Evolutionary conservation across 2,797 vertebrate genomes (phyloP).

Genomic region (Linurgus olivaceus): DNA sequence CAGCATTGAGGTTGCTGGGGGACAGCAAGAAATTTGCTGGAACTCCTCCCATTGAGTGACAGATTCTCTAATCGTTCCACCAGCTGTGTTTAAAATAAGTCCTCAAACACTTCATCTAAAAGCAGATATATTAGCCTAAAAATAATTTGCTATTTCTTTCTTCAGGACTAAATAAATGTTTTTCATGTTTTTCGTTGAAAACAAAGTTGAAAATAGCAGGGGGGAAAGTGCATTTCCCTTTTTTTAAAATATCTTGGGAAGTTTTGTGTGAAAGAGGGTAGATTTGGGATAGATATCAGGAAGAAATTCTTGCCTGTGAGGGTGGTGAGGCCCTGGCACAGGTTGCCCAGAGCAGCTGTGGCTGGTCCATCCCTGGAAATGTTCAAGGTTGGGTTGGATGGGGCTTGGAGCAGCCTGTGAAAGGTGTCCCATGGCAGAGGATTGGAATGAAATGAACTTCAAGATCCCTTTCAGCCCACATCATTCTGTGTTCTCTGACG

Average conservation of each 20-base stretch:
- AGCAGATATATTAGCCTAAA: constrained; percentile 23
- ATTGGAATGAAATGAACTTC: not conserved
- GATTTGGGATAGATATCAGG: not conserved
- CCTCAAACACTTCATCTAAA: constrained; percentile 1
- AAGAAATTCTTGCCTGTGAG: not conserved
- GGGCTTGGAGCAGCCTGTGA: not conserved
- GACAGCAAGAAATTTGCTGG: not conserved
- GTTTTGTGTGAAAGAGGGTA: not conserved
- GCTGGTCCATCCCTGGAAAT: not conserved
- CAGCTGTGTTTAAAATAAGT: constrained; percentile 30
- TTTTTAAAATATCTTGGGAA: not conserved
- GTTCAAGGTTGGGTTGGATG: not conserved
- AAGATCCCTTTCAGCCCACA: not conserved
- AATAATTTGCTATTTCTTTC: not conserved
- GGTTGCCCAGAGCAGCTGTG: not conserved
- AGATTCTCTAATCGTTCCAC: not conserved
- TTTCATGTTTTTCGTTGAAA: not conserved
- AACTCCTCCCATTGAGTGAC: not conserved
- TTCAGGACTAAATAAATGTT: not conserved
- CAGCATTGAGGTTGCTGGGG: not conserved
- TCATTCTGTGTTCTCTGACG: not conserved
- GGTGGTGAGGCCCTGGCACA: not conserved
- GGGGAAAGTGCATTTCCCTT: not conserved
- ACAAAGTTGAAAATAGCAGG: not conserved
- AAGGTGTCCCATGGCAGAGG: not conserved